phyloP scores from a whole-genome alignment of 1,140 invertebrate species.

The Saccostrea echinata region DNA sequence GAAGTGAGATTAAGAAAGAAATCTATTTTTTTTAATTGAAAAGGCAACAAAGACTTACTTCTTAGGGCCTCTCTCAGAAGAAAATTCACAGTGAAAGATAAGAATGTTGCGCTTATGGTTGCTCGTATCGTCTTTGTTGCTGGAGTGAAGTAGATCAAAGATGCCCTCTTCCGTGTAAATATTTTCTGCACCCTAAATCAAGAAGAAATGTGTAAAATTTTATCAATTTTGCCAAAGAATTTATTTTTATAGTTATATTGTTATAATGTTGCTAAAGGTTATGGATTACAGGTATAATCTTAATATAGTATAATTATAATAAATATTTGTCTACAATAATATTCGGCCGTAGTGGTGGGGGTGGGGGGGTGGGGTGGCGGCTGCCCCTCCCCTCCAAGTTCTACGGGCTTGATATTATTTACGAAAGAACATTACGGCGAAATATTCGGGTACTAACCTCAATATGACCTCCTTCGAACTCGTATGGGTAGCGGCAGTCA shows the following conservation, averaged over 20 bases:
- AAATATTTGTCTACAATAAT: too few species aligned
- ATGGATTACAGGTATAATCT: too few species aligned
- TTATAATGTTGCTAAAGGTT: too few species aligned
- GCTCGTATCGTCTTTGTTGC: background rate
- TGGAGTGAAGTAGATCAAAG: constrained; percentile 46
- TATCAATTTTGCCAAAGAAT: background rate
- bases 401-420: too few species aligned
- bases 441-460: constrained; percentile 63
- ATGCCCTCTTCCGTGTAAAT: constrained; percentile 89
- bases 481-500: constrained; percentile 93
- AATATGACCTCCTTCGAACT: constrained; percentile 97
- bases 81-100: constrained; percentile 99
- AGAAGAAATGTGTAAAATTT: background rate
- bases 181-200: constrained; percentile 86
- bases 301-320: too few species aligned
- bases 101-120: constrained; percentile 85
- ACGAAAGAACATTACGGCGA: too few species aligned
- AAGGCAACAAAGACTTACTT: constrained; percentile 82
- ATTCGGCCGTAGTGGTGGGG: too few species aligned
- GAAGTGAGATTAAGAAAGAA: too few species aligned
- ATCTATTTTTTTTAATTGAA: background rate
- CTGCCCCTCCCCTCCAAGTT: too few species aligned
- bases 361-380: too few species aligned
- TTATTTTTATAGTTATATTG: too few species aligned
- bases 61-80: constrained; percentile 94